Percentiles rank a stretch among this genome's conserved stretches.
phyloP scores from a whole-genome alignment of 2,113 vertebrate genomes.

The Upupa epops region DNA sequence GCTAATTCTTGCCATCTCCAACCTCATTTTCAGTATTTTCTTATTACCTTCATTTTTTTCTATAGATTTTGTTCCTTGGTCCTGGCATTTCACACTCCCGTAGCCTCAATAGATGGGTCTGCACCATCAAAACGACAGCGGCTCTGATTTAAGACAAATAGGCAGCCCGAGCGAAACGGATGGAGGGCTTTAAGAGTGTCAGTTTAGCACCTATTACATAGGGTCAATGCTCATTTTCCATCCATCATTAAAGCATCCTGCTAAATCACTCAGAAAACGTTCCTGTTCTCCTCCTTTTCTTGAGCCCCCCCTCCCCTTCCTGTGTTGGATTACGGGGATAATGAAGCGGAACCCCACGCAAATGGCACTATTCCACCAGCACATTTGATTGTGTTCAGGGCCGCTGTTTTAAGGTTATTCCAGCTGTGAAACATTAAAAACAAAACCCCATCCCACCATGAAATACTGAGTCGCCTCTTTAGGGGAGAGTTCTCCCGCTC shows the following conservation, averaged over 20 bases:
- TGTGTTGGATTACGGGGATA: conserved; percentile 68
- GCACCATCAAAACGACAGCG: conserved; percentile 76
- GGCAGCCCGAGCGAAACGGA: conserved; percentile 67
- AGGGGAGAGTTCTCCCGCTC: conserved; percentile 6
- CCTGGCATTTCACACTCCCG: conserved; percentile 78
- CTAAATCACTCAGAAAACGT: conserved; percentile 73
- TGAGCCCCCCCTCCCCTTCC: no score
- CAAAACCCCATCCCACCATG: conserved; percentile 7
- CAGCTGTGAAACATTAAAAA: conserved; percentile 62
- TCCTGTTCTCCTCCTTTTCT: conserved; percentile 44
- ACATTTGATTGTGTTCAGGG: conserved; percentile 61
- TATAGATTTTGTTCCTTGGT: no score
- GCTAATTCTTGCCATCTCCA: no score
- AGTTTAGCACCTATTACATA: conserved; percentile 77
- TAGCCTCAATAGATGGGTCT: conserved; percentile 68
- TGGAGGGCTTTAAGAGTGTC: conserved; percentile 72
- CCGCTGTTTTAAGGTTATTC: conserved; percentile 41
- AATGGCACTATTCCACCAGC: conserved; percentile 45
- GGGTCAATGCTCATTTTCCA: conserved; percentile 77
- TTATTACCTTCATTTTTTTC: no score
- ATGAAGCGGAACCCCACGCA: conserved; percentile 71
- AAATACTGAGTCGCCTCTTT: conserved; percentile 40
- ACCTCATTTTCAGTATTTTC: no score
- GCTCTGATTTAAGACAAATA: conserved; percentile 70
- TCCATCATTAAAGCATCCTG: conserved; percentile 74